Evolutionary conservation across 2,113 vertebrate genomes (phyloP), one percentile per base, ranked within the genome.

Genomic region (Saiga tatarica): DNA sequence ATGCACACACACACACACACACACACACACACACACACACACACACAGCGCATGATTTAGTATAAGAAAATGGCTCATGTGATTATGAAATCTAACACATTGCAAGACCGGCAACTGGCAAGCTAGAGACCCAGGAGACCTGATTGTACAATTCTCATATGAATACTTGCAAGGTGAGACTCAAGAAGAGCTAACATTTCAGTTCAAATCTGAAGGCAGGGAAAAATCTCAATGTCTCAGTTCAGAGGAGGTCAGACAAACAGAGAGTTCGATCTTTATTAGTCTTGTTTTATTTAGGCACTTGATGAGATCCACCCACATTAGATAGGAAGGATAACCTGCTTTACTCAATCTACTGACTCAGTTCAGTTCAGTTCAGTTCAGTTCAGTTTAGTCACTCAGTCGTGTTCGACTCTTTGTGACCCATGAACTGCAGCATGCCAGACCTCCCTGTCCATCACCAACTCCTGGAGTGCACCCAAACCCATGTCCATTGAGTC

Each of bases 21-120:
- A 60, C 25, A 6, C 26, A 7, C 28, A 30, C 13, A 28, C 59
- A 60, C 12, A 50, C 47, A 50, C 52, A 16, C 52, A 2, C 42
- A 42, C 39, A 39, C 39, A 39, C 39, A 2, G 4, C 7, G 1
- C 2, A 6, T 1, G 7, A n/a, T n/a, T 67, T 67, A n/a, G 33
- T 67, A 19, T 67, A n/a, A 67, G 33, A 67, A 67, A 67, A n/a
- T n/a, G 62, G 33, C 33, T 67, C 16, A 67, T 67, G 15, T 67
- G 33, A 67, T n/a, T n/a, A 67, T 9, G 16, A 67, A 67, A 19
- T 67, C 33, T n/a, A 67, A 67, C 33, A n/a, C 33, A 10, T 67
- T 19, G 33, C 7, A 19, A 67, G 16, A 67, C 62, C 0, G 4
- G 33, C 62, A 67, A n/a, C 33, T 67, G 62, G 33, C 33, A 67